Percentiles rank a stretch among this genome's conserved stretches.
Evolutionary conservation across 2,888 invertebrate species (phyloP).

Genomic region (Argyra leucocephala): DNA sequence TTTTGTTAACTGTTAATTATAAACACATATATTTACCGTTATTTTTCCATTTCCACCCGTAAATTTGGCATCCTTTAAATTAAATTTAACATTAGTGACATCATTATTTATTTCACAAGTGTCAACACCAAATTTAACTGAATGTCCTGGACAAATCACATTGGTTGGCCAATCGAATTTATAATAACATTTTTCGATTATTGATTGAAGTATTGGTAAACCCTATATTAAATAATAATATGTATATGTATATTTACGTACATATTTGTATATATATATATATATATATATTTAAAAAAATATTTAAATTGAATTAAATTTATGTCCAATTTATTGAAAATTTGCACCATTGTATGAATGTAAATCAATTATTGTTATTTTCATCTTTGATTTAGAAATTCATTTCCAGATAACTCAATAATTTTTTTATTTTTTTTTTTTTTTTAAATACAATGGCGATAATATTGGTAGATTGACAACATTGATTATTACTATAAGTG

Average conservation of each 20-base stretch:
- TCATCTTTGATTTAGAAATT: too few species aligned
- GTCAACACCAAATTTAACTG: slow-evolving; percentile 33
- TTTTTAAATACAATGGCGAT: too few species aligned
- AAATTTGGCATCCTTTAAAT: slow-evolving; percentile 35
- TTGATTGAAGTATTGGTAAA: slow-evolving; percentile 36
- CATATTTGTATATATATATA: too few species aligned
- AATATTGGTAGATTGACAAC: too few species aligned
- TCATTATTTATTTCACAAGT: slow-evolving; percentile 40
- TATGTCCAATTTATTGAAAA: not conserved
- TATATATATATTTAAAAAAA: too few species aligned
- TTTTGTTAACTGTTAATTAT: not conserved
- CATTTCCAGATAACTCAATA: too few species aligned
- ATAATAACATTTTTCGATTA: slow-evolving; percentile 38
- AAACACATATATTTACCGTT: slow-evolving; percentile 29
- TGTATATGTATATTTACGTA: not conserved
- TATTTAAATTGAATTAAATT: too few species aligned
- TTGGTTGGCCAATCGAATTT: slow-evolving; percentile 41
- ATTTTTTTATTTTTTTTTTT: too few species aligned
- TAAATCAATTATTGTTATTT: too few species aligned
- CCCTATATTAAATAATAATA: slow-evolving; percentile 30
- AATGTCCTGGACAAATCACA: slow-evolving; percentile 39
- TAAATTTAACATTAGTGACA: slow-evolving; percentile 32
- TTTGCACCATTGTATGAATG: too few species aligned
- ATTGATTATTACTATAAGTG: too few species aligned
- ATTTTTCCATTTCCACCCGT: slow-evolving; percentile 34